A percentile compares a stretch with the other conserved stretches of the same genome.
Evolutionary conservation across 2,113 vertebrate genomes (phyloP).

Genomic region (Etheostoma spectabile): DNA sequence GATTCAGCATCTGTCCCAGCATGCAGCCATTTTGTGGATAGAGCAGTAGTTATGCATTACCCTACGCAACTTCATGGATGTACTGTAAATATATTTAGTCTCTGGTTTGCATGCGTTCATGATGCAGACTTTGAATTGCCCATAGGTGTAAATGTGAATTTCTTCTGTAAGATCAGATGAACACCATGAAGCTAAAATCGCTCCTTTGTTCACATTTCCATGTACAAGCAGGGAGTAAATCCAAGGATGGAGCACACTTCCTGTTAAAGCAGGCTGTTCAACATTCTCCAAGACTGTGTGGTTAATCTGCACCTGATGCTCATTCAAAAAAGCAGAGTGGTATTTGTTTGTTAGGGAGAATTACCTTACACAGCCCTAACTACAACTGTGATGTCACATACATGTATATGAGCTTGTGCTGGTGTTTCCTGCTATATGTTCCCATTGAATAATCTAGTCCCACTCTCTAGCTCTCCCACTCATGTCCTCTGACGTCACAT

Average conservation of each 20-base stretch:
- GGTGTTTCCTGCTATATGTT: not conserved
- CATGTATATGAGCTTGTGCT: not conserved
- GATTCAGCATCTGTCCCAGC: constrained; percentile 1
- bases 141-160: constrained; percentile 1
- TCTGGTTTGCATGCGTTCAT: not conserved
- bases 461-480: not conserved
- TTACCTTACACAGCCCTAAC: not conserved
- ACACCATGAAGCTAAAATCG: not conserved
- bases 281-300: constrained; percentile 47
- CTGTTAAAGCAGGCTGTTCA: constrained; percentile 31
- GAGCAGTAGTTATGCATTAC: not conserved
- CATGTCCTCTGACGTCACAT: constrained; percentile 14
- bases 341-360: not conserved
- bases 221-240: constrained; percentile 13
- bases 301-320: not conserved
- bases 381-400: not conserved
- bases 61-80: not conserved
- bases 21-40: not conserved
- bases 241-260: constrained; percentile 10
- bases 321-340: not conserved
- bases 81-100: not conserved
- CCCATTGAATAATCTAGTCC: not conserved
- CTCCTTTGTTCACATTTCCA: not conserved
- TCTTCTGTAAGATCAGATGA: not conserved
- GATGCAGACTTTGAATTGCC: not conserved